Evolutionary conservation across 2,888 invertebrate species (phyloP), one percentile per base, ranked within the genome.

Genomic region (Melanchra persicariae): DNA sequence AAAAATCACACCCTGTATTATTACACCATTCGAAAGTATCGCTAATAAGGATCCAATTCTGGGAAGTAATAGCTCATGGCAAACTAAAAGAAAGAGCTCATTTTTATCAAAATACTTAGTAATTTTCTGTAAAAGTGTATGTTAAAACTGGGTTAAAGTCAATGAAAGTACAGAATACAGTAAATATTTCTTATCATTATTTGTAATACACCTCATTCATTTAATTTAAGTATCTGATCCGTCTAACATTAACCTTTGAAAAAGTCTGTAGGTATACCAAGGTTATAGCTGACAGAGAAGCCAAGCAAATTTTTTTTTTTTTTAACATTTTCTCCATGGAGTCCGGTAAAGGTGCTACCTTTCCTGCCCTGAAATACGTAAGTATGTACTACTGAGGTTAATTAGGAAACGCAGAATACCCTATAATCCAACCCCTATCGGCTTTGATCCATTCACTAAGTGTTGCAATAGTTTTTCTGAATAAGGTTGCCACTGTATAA

Each of bases 371-470:
- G 5, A 49, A 12, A 34, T 24, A 37, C 2, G 1, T 37, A 59
- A 0, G 9, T 62, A 59, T 0, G 9, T 62, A 63, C n/a, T 34
- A 43, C 17, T 24, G 15, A 30, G n/a, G 17, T 37, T 54, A 30
- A 47, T 65, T 34, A 71, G n/a, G 24, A 37, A 17, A 26, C 15
- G 6, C 43, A 49, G n/a, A 15, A 69, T 19, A n/a, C n/a, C n/a
- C n/a, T 73, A 57, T 34, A 57, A n/a, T n/a, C 22, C n/a, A 47
- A 24, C n/a, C 45, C 57, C 37, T 58, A 26, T 43, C 15, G 5
- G 26, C 74, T 34, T 79, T 73, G 24, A 59, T 79, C 47, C 15
- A 43, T 49, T 60, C 60, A 51, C 22, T 78, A 49, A 73, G 24
- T 43, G n/a, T 19, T 54, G 37, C 40, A 40, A 49, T 26, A 12